These are phyloP conservation scores for Potorous gilbertii DNA, from an alignment of 2,797 vertebrate genomes.

Conservation along the genomic window DNA sequence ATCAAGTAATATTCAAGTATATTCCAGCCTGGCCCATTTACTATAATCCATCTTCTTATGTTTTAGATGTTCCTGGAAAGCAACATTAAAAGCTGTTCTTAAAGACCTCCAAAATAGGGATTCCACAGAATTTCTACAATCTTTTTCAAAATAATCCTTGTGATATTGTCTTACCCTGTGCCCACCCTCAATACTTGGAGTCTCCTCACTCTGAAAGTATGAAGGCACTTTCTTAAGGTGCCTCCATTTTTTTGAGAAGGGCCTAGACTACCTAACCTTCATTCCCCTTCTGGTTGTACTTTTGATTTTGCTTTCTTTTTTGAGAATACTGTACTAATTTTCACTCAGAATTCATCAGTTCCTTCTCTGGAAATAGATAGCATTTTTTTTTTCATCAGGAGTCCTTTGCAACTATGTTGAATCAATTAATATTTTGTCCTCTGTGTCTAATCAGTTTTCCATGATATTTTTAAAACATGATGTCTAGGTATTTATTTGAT, in stretches of 20 bases:
- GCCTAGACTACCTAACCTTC: background rate
- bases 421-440: too few relatives aligned
- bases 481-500: too few relatives aligned
- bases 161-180: background rate
- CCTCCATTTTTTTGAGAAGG: background rate
- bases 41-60: background rate
- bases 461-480: too few relatives aligned
- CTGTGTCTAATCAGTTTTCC: too few relatives aligned
- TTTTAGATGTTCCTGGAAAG: constrained; percentile 11
- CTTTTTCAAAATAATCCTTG: background rate
- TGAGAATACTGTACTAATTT: background rate
- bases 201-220: background rate
- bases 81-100: background rate
- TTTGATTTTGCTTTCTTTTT: background rate
- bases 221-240: background rate
- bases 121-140: background rate
- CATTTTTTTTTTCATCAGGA: background rate
- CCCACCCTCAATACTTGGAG: background rate
- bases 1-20: background rate
- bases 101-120: background rate
- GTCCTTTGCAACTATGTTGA: background rate
- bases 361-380: background rate
- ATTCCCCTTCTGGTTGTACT: background rate
- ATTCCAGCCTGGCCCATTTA: constrained; percentile 38
- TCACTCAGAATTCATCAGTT: background rate